Evolutionary conservation across 2,797 vertebrate species (phyloP), one percentile per base, ranked within the genome.

Genomic region (Mallotus villosus): DNA sequence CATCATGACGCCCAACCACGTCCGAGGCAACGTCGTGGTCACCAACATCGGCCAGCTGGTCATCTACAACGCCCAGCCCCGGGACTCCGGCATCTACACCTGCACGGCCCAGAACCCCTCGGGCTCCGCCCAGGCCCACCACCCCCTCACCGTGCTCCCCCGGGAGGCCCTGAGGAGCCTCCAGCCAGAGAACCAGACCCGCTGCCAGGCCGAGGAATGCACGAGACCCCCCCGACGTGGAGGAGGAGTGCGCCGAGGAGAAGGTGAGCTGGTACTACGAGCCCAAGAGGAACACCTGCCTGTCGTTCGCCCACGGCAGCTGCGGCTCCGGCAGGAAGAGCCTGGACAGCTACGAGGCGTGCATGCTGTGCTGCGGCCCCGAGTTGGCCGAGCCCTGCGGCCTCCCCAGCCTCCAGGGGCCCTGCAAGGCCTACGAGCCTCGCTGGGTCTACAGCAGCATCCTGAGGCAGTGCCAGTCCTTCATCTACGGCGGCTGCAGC

Each of bases 401-500:
- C 1, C 92, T 97, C 75, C 95, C 96, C 0, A 93, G 92, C 73
- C 90, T 95, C 7, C 97, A 99, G 88, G 97, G 97, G 0, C 94
- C 95, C 70, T 99, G 98, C 84, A 98, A 96, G 74, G 95, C 96
- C 9, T 99, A 98, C 0, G 95, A 94, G 49, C 96, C 96, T 0
- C 91, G 98, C 29, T 99, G 98, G 98, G 95, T 95, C 0, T 99
- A 98, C 81, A 98, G 95, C 81, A 88, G 91, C 82, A 69, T 92
- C 80, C 89, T 86, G 0, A 92, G 85, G 49, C 93, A 95, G 79
- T 99, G 98, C 87, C 95, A 97, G 84, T 94, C 96, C 66, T 99
- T 99, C 78, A 93, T 99, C 82, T 99, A 97, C 0, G 95, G 98
- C 0, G 98, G 98, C 19, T 99, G 98, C 0, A 95, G 94, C 2